Base-by-base conservation (phyloP, 2,888 invertebrate species). In the Drosophila incognita region DNA sequence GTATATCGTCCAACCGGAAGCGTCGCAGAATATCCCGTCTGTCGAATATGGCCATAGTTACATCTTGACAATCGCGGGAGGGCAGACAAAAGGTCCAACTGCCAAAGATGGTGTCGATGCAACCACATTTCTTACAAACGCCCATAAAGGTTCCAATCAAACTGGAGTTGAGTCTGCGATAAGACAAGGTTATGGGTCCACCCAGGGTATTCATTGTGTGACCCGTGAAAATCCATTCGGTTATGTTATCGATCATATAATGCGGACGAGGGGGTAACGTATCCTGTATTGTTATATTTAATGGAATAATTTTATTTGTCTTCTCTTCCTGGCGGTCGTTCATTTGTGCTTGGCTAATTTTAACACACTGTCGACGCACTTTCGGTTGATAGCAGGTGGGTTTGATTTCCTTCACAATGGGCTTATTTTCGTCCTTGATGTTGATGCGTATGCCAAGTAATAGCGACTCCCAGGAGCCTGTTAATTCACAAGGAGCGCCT, bases 31-130 rank as follows among this genome's bases (percentile, higher is more conserved):
- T 74, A 68, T 93, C 93, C 1, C 91, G 85, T 61, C 90, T 91
- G 3, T 87, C 90, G 5, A 92, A 91, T 38, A 92, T 84, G 2
- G 92, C 81, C 56, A 91, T 82, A 4, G 88, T 85, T 27, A 92
- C 81, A 33, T 93, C 93, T 33, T 90, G 88, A 31, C 93, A 93
- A 51, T 92, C 91, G 15, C 89, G 91, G 0, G 93, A 91, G 0
- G 92, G 91, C 29, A 76, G 83, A 10, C 92, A 84, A 73, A 93
- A 90, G 7, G 89, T 92, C 93, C 93, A 93, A 11, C 91, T 86
- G 5, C 93, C 93, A 60, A 93, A 93, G 36, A 93, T 91, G 15
- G 91, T 92, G 35, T 93, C 93, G 36, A 91, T 79, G n/a, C 90
- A 90, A 21, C 91, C 92, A 67, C 93, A 93, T 7, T 66, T 91